Evolutionary conservation across 2,113 vertebrate species (phyloP), one percentile per base, ranked within the genome.

Genomic region (Rhynchomys soricoides): DNA sequence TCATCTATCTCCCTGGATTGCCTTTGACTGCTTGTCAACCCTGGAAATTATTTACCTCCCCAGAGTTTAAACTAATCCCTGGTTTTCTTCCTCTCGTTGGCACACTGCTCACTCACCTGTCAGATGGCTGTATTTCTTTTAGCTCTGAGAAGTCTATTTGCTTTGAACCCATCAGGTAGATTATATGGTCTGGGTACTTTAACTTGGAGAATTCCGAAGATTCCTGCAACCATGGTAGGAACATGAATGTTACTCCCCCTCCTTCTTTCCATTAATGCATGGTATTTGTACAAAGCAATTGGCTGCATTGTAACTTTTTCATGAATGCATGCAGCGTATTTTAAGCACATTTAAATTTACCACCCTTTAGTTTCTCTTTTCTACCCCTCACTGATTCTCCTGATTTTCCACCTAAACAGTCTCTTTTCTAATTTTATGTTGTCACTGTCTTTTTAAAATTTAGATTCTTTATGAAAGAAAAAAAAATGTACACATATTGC

Each of bases 1-100:
- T 91, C 97, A 96, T 97, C 86, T 94, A 40, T 97, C 96, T 97
- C 96, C 89, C 74, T 66, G 96, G 96, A 96, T 97, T 96, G 93
- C 64, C 91, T 98, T 95, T 97, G 95, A 96, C 96, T 92, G 73
- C 91, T 94, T 96, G 94, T 97, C 97, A 97, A 52, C 96, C 48
- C 73, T 95, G 97, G 86, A 97, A 95, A 95, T 97, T 98, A 98
- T 97, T 97, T 97, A 95, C 94, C 89, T 97, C 95, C 96, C 91
- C 48, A 15, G 93, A 97, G 96, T 97, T 97, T 94, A 97, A 40
- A 96, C 82, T 95, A 97, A 98, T 97, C 97, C 93, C 34, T 59
- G 43, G 77, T 91, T 96, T 96, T 97, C 95, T 97, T 92, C 91
- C 89, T 92, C 91, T 89, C 77, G 57, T 93, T 95, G 94, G 91